Evolutionary conservation across 2,888 invertebrate species (phyloP).

Genomic region (Nasonia oneida): DNA sequence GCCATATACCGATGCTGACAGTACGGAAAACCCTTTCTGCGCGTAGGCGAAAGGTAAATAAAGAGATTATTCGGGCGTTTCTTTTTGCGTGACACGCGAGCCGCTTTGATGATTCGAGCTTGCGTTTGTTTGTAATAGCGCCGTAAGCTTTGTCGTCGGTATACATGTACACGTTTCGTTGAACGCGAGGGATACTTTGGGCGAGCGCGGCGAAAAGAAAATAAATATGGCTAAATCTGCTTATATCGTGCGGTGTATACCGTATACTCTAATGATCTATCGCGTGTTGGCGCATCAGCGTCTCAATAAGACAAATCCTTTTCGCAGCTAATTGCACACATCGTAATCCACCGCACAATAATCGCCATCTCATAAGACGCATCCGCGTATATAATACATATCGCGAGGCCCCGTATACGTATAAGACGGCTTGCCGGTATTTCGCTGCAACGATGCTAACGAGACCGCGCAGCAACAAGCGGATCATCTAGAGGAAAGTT

Average conservation of each 20-base stretch:
- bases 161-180: not conserved
- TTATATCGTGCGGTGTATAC: not conserved
- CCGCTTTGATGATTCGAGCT: conserved; percentile 16
- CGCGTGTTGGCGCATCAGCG: too few relatives aligned
- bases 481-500: conserved; percentile 18
- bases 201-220: not conserved
- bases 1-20: not conserved
- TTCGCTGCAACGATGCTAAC: conserved; percentile 17
- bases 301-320: not conserved
- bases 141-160: not conserved
- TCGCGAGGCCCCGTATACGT: not conserved
- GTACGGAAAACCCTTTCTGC: conserved; percentile 20
- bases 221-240: not conserved
- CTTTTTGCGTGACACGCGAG: conserved; percentile 13
- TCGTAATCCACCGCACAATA: not conserved
- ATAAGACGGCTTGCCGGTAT: not conserved
- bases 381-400: not conserved
- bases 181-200: not conserved
- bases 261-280: not conserved
- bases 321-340: not conserved
- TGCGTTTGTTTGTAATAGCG: not conserved
- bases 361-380: not conserved
- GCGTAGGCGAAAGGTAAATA: conserved; percentile 51
- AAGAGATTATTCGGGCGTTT: not conserved
- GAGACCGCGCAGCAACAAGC: conserved; percentile 1